Evolutionary conservation across 2,797 vertebrate genomes (phyloP).

Genomic region (Pitangus sulphuratus): DNA sequence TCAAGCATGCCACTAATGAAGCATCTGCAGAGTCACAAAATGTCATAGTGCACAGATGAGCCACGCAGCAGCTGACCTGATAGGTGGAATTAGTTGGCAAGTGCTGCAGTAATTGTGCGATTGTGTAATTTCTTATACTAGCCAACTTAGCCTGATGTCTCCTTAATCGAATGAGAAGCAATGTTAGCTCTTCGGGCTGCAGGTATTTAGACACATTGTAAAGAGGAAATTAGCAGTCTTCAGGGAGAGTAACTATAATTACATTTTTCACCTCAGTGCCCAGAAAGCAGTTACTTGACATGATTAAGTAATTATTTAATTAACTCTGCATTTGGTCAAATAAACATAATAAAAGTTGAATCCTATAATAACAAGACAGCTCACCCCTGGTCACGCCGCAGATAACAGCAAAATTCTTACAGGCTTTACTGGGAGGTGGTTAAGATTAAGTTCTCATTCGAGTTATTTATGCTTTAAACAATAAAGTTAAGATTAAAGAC

Average conservation of each 20-base stretch:
- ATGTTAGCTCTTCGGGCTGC: slow-evolving; percentile 97
- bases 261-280: slow-evolving; percentile 68
- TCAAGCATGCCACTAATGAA: slow-evolving; percentile 66
- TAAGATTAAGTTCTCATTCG: neutral
- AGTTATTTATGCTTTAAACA: neutral
- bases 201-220: slow-evolving; percentile 82
- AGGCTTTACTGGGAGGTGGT: neutral
- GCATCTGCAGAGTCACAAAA: slow-evolving; percentile 73
- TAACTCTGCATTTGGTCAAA: slow-evolving; percentile 58
- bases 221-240: slow-evolving; percentile 81
- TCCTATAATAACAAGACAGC: slow-evolving; percentile 9
- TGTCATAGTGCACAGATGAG: slow-evolving; percentile 72
- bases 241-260: slow-evolving; percentile 58
- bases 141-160: slow-evolving; percentile 97
- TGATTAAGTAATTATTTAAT: slow-evolving; percentile 52
- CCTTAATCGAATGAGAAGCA: slow-evolving; percentile 97
- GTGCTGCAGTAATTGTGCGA: slow-evolving; percentile 92
- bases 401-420: neutral
- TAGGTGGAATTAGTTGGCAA: slow-evolving; percentile 88
- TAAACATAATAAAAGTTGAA: slow-evolving; percentile 26
- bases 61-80: slow-evolving; percentile 90
- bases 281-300: slow-evolving; percentile 62
- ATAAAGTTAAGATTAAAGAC: neutral
- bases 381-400: neutral
- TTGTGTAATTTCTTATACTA: slow-evolving; percentile 87